These are phyloP conservation scores for Copidosoma floridanum DNA, from an alignment of 1,140 invertebrate species.

Conservation along the genomic window DNA sequence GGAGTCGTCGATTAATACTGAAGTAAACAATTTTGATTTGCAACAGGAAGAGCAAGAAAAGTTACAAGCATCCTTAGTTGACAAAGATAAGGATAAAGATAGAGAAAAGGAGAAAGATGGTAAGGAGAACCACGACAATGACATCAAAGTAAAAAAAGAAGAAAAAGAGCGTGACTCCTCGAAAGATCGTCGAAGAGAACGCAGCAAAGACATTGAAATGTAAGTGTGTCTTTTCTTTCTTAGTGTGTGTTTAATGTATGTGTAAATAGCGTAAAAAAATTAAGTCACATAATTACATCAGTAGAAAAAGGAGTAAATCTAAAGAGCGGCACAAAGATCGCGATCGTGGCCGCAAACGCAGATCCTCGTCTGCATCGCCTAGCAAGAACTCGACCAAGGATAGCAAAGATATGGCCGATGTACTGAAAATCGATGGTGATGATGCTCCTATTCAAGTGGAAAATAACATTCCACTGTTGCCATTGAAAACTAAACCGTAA, in stretches of 20 bases:
- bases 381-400: constrained; percentile 47
- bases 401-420: constrained; percentile 46
- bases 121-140: constrained; percentile 53
- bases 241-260: neutral
- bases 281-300: too few relatives aligned
- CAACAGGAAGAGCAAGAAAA: constrained; percentile 71
- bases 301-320: constrained; percentile 58
- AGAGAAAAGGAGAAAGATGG: constrained; percentile 51
- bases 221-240: neutral
- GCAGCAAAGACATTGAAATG: constrained; percentile 54
- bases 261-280: too few relatives aligned
- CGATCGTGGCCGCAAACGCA: constrained; percentile 52
- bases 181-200: constrained; percentile 50
- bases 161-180: constrained; percentile 50
- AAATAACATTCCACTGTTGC: constrained; percentile 50
- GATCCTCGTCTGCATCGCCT: constrained; percentile 50
- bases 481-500: constrained; percentile 55
- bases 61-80: constrained; percentile 62
- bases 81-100: constrained; percentile 58
- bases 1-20: too few relatives aligned
- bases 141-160: constrained; percentile 53
- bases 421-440: constrained; percentile 48
- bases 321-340: constrained; percentile 54
- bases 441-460: constrained; percentile 48
- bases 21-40: too few relatives aligned